These are phyloP conservation scores for Drosophila ficusphila DNA, from an alignment of 1,140 invertebrate genomes.

Conservation along the genomic window DNA sequence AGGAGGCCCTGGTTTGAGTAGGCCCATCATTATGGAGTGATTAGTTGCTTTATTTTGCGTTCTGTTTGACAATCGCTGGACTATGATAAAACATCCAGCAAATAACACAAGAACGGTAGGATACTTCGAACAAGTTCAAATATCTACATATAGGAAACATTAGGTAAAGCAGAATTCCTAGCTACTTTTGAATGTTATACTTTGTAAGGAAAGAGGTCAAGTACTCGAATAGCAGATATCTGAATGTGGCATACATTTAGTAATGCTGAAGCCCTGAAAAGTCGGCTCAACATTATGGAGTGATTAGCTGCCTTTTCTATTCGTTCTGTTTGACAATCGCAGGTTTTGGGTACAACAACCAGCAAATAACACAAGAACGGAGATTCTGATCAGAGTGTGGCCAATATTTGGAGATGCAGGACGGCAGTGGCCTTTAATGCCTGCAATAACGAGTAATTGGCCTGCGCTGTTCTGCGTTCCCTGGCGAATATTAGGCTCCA, in stretches of 20 bases:
- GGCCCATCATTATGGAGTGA: constrained; percentile 59
- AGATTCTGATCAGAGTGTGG: constrained; percentile 35
- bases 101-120: constrained; percentile 74
- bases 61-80: constrained; percentile 79
- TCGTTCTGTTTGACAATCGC: constrained; percentile 81
- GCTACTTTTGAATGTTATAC: neutral
- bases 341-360: constrained; percentile 40
- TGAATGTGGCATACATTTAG: constrained; percentile 35
- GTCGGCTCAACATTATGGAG: constrained; percentile 56
- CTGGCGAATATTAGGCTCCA: constrained; percentile 65
- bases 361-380: constrained; percentile 76
- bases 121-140: neutral
- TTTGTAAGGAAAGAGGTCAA: neutral
- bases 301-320: constrained; percentile 44
- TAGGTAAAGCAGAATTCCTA: constrained; percentile 44
- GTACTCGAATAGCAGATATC: neutral
- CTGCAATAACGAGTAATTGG: constrained; percentile 82
- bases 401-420: constrained; percentile 81
- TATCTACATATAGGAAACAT: constrained; percentile 21
- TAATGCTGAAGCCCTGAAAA: constrained; percentile 30
- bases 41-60: constrained; percentile 60
- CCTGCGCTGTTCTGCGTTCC: constrained; percentile 65
- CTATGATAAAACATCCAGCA: constrained; percentile 23
- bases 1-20: constrained; percentile 6
- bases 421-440: constrained; percentile 43